These are phyloP conservation scores for Chymomyza costata DNA, from an alignment of 1,140 invertebrate genomes.

Conservation along the genomic window DNA sequence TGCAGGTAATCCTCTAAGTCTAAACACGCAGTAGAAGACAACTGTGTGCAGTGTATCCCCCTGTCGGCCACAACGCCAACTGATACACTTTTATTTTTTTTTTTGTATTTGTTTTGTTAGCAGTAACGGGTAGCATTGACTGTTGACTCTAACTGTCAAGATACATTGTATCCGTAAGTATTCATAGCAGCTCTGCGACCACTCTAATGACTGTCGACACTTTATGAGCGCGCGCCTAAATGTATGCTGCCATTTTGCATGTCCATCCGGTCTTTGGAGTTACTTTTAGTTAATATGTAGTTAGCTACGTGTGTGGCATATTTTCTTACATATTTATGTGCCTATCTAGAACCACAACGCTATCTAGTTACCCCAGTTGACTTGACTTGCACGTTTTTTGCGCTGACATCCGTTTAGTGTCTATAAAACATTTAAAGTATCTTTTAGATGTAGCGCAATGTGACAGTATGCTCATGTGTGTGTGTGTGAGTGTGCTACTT, in stretches of 20 bases:
- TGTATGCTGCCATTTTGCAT: not conserved
- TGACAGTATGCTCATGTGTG: not conserved
- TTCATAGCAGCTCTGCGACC: too few relatives aligned
- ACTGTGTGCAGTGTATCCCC: not conserved
- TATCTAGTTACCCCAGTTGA: conserved; percentile 11
- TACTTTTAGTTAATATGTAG: conserved; percentile 57
- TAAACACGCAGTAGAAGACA: too few relatives aligned
- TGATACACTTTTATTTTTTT: too few relatives aligned
- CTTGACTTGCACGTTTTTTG: conserved; percentile 22
- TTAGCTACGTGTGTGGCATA: conserved; percentile 68
- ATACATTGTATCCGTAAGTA: too few relatives aligned
- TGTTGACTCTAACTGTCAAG: too few relatives aligned
- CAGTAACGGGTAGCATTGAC: too few relatives aligned
- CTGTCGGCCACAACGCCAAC: not conserved
- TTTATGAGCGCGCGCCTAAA: not conserved
- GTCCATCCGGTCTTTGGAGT: not conserved
- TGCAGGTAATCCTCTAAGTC: too few relatives aligned
- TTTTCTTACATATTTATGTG: conserved; percentile 47
- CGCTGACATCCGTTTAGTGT: conserved; percentile 54
- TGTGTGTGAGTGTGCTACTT: conserved; percentile 37
- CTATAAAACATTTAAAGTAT: conserved; percentile 64
- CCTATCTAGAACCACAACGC: not conserved
- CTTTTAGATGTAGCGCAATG: conserved; percentile 52
- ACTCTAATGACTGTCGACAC: conserved; percentile 15
- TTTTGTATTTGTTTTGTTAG: too few relatives aligned